Evolutionary conservation across 2,113 vertebrate genomes (phyloP).

Genomic region (Hylia prasina): DNA sequence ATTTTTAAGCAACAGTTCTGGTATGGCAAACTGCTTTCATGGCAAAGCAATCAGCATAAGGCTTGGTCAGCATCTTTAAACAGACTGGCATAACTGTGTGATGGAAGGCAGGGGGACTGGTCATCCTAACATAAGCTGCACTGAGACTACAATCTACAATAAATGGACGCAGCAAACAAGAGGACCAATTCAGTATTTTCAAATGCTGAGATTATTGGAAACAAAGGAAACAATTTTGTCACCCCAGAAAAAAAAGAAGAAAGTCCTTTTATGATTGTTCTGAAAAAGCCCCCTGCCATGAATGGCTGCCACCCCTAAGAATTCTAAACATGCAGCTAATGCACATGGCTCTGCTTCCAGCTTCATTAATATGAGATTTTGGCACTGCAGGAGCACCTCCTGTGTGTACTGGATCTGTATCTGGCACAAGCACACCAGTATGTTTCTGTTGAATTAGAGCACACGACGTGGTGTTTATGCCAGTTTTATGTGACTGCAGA

Average conservation of each 20-base stretch:
- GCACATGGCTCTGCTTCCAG: slow-evolving; percentile 3
- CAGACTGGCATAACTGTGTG: background rate
- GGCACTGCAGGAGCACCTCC: slow-evolving; percentile 24
- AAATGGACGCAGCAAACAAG: slow-evolving; percentile 6
- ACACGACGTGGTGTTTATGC: background rate
- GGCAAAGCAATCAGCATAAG: background rate
- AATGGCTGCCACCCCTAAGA: slow-evolving; percentile 6
- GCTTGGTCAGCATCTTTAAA: background rate
- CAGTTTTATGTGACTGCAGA: slow-evolving; percentile 10
- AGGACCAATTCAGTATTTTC: background rate
- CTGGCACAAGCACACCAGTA: slow-evolving; percentile 7
- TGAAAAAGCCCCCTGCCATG: background rate
- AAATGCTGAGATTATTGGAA: background rate
- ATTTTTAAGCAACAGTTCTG: slow-evolving; percentile 11
- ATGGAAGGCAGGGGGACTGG: background rate
- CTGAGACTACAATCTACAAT: background rate
- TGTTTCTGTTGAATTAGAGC: slow-evolving; percentile 33
- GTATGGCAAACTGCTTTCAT: background rate
- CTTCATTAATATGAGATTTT: slow-evolving; percentile 46
- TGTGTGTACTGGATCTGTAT: background rate
- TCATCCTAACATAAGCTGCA: background rate
- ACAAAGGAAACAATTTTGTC: slow-evolving; percentile 10
- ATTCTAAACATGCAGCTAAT: background rate
- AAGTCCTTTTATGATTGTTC: background rate
- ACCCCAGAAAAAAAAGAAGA: background rate